Conservation (phyloP, 2,797 vertebrate species). For the Falco rusticolus region DNA sequence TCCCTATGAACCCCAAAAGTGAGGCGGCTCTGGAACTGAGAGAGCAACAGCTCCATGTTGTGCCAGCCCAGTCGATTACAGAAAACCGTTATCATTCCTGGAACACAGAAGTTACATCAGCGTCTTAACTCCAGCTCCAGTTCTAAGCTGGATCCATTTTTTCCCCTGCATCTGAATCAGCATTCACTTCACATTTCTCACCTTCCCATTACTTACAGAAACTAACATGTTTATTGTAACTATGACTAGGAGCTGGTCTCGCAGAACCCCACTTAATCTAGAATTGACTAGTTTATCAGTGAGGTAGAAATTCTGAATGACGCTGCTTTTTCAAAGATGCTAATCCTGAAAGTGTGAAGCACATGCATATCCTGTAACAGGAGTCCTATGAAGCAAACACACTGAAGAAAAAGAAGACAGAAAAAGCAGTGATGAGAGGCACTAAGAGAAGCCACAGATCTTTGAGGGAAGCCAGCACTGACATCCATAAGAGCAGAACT, state of each 20-base stretch:
- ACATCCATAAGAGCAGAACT: not conserved
- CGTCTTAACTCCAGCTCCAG: not conserved
- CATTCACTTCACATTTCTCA: not conserved
- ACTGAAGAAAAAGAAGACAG: not conserved
- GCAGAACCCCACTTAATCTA: not conserved
- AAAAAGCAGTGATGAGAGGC: not conserved
- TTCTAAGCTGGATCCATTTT: not conserved
- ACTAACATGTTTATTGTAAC: not conserved
- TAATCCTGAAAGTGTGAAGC: not conserved
- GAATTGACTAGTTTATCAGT: not conserved
- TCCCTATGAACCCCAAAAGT: constrained; percentile 96
- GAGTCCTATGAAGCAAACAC: not conserved
- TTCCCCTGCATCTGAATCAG: rapidly evolving
- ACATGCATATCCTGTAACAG: not conserved
- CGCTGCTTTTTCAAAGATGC: not conserved
- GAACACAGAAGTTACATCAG: constrained; percentile 41
- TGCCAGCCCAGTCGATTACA: constrained; percentile 95
- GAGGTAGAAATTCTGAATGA: constrained; percentile 1
- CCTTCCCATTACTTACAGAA: not conserved
- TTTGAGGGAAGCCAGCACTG: not conserved
- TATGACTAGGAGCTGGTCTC: not conserved
- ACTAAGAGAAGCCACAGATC: not conserved
- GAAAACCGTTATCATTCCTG: constrained; percentile 97
- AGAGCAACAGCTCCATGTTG: constrained; percentile 93
- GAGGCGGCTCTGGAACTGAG: constrained; percentile 95